These are phyloP conservation scores for Moxostoma hubbsi DNA, from an alignment of 2,797 vertebrate species.

Conservation along the genomic window DNA sequence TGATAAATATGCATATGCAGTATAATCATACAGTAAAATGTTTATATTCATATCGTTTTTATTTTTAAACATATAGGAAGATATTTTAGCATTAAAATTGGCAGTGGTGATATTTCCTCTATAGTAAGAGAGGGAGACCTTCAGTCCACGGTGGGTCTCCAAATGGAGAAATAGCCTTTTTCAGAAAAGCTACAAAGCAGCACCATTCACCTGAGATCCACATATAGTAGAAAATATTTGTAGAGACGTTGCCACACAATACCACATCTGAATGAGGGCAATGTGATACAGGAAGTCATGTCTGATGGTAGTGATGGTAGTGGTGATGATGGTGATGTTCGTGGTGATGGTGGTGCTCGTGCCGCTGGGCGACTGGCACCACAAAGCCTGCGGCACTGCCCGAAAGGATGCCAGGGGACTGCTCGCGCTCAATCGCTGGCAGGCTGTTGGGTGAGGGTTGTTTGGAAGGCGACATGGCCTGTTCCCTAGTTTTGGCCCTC, in stretches of 20 bases:
- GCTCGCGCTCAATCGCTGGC: conserved; percentile 30
- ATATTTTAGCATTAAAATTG: conserved; percentile 82
- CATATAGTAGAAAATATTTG: conserved; percentile 68
- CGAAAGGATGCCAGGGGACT: conserved; percentile 38
- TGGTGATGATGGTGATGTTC: conserved; percentile 89
- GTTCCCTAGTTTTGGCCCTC: conserved; percentile 75
- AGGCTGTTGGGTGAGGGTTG: conserved; percentile 63
- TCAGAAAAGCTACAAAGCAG: conserved; percentile 76
- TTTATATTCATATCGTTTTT: conserved; percentile 78
- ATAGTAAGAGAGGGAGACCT: conserved; percentile 59
- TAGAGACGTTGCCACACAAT: conserved; percentile 49
- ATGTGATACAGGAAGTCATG: conserved; percentile 70
- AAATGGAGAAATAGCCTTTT: conserved; percentile 60
- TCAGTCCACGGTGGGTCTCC: conserved; percentile 68
- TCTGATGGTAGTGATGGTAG: conserved; percentile 86
- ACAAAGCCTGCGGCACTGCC: conserved; percentile 66
- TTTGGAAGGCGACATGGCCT: conserved; percentile 74
- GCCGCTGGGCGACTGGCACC: conserved; percentile 81
- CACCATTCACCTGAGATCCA: conserved; percentile 84
- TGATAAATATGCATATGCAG: conserved; percentile 81
- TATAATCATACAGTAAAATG: conserved; percentile 77
- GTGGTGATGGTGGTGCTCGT: conserved; percentile 88
- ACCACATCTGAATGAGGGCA: conserved; percentile 17
- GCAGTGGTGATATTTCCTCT: conserved; percentile 80
- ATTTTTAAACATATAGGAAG: conserved; percentile 75